Evolutionary conservation across 2,113 vertebrate species (phyloP).

Genomic region (Picathartes gymnocephalus): DNA sequence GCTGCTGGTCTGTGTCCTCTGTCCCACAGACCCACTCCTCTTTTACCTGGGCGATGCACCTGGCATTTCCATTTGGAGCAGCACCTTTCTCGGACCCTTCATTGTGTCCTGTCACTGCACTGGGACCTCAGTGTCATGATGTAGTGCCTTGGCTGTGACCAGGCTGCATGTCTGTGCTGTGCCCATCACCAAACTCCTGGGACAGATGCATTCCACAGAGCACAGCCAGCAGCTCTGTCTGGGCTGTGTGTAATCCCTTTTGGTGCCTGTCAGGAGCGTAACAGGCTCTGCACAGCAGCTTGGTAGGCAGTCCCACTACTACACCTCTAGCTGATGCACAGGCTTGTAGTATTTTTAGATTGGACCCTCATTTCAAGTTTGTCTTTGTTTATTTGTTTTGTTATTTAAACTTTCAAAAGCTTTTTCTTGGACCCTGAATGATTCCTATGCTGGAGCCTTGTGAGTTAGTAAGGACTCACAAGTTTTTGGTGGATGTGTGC

Average conservation of each 20-base stretch:
- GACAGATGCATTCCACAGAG: background rate
- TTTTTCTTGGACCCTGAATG: background rate
- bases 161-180: background rate
- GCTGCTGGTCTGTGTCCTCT: background rate
- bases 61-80: background rate
- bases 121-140: background rate
- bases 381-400: background rate
- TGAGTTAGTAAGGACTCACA: background rate
- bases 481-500: background rate
- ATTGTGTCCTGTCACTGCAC: background rate
- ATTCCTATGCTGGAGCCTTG: background rate
- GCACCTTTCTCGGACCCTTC: background rate
- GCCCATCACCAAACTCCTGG: rapidly evolving
- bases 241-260: background rate
- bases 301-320: background rate
- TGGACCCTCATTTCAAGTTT: background rate
- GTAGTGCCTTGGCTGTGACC: background rate
- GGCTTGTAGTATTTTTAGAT: background rate
- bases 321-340: background rate
- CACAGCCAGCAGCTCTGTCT: background rate
- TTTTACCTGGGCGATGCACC: background rate
- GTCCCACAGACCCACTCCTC: background rate
- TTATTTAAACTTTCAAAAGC: background rate
- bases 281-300: background rate
- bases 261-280: background rate